Evolutionary conservation across 2,113 vertebrate genomes (phyloP).

Genomic region (Rhinolophus ferrumequinum): DNA sequence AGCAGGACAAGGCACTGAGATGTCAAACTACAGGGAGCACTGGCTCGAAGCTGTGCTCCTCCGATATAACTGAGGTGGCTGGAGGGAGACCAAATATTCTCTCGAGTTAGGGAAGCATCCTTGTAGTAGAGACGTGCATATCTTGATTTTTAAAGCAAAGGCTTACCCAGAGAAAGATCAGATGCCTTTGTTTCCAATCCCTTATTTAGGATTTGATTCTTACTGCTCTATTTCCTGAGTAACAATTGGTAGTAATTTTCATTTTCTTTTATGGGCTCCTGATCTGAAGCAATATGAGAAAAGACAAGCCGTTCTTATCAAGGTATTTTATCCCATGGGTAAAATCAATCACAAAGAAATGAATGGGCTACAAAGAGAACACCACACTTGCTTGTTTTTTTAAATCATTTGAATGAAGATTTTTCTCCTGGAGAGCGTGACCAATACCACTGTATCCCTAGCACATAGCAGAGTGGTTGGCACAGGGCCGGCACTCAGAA

Average conservation of each 20-base stretch:
- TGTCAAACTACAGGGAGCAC: not conserved
- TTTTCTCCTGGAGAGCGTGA: not conserved
- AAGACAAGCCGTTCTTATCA: not conserved
- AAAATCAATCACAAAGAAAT: slow-evolving; percentile 2
- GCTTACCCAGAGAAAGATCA: not conserved
- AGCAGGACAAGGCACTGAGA: not conserved
- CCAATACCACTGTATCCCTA: not conserved
- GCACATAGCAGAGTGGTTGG: not conserved
- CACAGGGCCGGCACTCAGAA: not conserved
- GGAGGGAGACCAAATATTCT: not conserved
- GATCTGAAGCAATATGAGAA: slow-evolving; percentile 18
- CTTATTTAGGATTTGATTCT: not conserved
- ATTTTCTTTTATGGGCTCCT: not conserved
- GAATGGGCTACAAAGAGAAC: not conserved
- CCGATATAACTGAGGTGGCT: not conserved
- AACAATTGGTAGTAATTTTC: not conserved
- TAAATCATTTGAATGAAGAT: not conserved
- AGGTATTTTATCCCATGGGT: not conserved
- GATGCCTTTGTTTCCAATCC: not conserved
- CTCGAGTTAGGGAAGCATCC: not conserved
- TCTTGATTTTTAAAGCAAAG: slow-evolving; percentile 13
- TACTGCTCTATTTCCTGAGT: not conserved
- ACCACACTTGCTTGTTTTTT: not conserved
- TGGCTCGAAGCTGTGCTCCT: not conserved
- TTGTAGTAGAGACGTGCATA: not conserved